Percentiles rank a stretch among this genome's conserved stretches.
Conservation (phyloP, 2,888 invertebrate species). For the Luffia ferchaultella region DNA sequence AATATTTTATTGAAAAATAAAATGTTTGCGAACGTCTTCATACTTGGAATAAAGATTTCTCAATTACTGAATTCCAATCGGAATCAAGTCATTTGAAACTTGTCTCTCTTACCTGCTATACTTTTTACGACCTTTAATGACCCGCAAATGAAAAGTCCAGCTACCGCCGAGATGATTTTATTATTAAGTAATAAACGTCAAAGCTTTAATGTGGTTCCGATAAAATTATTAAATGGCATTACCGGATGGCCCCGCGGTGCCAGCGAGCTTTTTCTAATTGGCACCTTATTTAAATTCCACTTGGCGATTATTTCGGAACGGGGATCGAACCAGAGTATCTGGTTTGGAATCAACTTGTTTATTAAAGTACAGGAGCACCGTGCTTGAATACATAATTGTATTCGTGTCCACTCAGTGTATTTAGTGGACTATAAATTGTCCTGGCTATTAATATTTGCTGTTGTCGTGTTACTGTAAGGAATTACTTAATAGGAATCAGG, state of each 20-base stretch:
- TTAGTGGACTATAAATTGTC: not conserved
- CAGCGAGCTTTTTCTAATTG: slow-evolving; percentile 42
- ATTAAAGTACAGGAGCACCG: slow-evolving; percentile 25
- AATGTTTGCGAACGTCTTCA: no score
- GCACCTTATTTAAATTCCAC: slow-evolving; percentile 54
- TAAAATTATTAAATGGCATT: slow-evolving; percentile 40
- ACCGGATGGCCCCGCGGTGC: slow-evolving; percentile 26
- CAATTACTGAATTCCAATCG: not conserved
- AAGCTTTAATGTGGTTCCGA: slow-evolving; percentile 32
- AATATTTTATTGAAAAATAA: no score
- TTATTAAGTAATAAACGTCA: slow-evolving; percentile 37
- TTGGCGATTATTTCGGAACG: slow-evolving; percentile 43
- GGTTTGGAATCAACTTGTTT: slow-evolving; percentile 45
- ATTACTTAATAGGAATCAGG: not conserved
- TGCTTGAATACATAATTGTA: not conserved
- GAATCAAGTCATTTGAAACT: not conserved
- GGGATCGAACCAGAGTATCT: slow-evolving; percentile 32
- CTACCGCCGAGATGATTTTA: slow-evolving; percentile 24
- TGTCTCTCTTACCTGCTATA: not conserved
- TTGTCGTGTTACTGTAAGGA: not conserved
- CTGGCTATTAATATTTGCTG: not conserved
- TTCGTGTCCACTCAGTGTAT: not conserved
- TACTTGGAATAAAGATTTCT: not conserved
- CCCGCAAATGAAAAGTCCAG: slow-evolving; percentile 10
- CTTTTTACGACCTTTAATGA: slow-evolving; percentile 18